These are phyloP conservation scores for Megamerina dolium DNA, from an alignment of 2,888 invertebrate genomes.

Conservation along the genomic window DNA sequence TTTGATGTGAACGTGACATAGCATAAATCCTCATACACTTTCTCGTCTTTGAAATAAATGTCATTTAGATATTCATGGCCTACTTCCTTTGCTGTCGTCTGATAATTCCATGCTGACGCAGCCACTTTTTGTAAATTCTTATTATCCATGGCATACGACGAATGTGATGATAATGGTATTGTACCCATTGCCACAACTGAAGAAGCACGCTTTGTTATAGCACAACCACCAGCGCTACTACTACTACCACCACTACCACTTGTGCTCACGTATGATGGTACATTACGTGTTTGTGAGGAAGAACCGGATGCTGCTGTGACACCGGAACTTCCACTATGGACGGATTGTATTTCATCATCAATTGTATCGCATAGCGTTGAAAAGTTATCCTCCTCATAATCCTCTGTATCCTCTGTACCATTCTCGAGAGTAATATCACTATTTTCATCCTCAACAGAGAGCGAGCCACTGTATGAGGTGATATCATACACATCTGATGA, in stretches of 20 bases:
- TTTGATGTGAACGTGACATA: constrained; percentile 73
- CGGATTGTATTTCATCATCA: constrained; percentile 30
- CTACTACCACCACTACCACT: constrained; percentile 3
- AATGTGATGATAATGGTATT: no score
- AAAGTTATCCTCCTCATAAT: constrained; percentile 42
- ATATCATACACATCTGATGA: constrained; percentile 34
- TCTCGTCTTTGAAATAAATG: constrained; percentile 55
- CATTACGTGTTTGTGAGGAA: neutral
- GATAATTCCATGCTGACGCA: constrained; percentile 43
- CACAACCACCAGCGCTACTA: neutral
- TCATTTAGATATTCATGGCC: constrained; percentile 43
- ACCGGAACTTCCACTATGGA: constrained; percentile 20
- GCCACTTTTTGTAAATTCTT: constrained; percentile 40
- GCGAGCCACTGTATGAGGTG: constrained; percentile 39
- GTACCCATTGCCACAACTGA: neutral
- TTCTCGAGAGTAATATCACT: constrained; percentile 46
- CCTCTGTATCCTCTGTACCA: constrained; percentile 40
- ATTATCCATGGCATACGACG: constrained; percentile 23
- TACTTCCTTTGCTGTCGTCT: constrained; percentile 34
- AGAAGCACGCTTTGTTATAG: neutral
- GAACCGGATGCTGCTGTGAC: constrained; percentile 3
- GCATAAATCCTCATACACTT: constrained; percentile 83
- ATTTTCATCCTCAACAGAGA: constrained; percentile 48
- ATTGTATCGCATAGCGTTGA: constrained; percentile 42
- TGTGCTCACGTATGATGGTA: constrained; percentile 1